A percentile compares a stretch with the other conserved stretches of the same genome.
Evolutionary conservation across 1,140 invertebrate species (phyloP).

Genomic region (Microplitis mediator): DNA sequence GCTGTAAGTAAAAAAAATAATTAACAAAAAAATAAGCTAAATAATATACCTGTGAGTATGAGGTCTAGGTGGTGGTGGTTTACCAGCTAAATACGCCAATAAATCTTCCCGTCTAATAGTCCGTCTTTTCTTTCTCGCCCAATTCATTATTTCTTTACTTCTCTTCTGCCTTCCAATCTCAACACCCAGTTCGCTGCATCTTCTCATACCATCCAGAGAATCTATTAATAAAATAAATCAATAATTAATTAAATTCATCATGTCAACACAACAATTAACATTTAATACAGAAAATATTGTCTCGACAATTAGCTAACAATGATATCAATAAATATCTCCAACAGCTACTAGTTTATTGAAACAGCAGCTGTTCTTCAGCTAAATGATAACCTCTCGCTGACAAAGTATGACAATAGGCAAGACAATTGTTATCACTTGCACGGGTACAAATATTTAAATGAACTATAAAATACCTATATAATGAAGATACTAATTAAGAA

Average conservation of each 20-base stretch:
- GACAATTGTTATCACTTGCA: too few species aligned
- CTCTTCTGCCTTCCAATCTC: conserved; percentile 76
- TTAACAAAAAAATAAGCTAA: neutral
- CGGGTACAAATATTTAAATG: neutral
- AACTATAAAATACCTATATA: neutral
- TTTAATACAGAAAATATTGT: neutral
- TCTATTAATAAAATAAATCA: conserved; percentile 59
- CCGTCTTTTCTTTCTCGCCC: conserved; percentile 75
- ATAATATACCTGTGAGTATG: conserved; percentile 53
- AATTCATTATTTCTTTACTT: conserved; percentile 78
- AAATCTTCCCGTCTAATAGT: conserved; percentile 79
- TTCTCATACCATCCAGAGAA: conserved; percentile 74
- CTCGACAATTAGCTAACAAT: too few species aligned
- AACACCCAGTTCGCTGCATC: conserved; percentile 72
- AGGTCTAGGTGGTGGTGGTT: conserved; percentile 68
- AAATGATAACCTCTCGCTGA: too few species aligned
- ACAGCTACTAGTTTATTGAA: too few species aligned
- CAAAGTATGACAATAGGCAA: too few species aligned
- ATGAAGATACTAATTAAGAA: conserved; percentile 35
- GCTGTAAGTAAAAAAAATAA: neutral
- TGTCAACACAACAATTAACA: neutral
- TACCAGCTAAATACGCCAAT: conserved; percentile 79
- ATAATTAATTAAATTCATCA: neutral
- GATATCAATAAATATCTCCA: too few species aligned
- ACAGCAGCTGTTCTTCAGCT: too few species aligned